Conservation (phyloP, 2,113 vertebrate genomes). For the Octodon degus region DNA sequence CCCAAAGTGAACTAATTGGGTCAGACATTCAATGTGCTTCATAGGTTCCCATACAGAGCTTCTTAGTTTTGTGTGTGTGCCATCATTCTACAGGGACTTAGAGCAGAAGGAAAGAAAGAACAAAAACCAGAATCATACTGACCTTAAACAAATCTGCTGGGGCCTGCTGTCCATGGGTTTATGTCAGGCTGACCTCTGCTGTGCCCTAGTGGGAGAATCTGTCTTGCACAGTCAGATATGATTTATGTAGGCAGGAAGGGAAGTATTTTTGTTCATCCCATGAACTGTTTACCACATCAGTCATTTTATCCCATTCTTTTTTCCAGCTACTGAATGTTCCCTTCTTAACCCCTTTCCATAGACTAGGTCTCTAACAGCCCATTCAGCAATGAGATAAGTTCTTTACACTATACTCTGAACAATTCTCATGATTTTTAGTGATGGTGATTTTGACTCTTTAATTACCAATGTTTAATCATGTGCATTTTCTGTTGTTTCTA, state of each 20-base stretch:
- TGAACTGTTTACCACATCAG: not conserved
- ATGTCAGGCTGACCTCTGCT: conserved; percentile 68
- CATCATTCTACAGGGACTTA: not conserved
- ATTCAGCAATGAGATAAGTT: not conserved
- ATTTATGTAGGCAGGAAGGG: conserved; percentile 40
- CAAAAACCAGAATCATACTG: conserved; percentile 13
- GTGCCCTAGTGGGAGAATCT: not conserved
- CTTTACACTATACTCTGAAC: not conserved
- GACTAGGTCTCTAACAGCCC: not conserved
- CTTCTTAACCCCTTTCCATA: not conserved
- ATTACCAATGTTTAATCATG: not conserved
- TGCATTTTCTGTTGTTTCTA: not conserved
- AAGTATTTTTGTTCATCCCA: not conserved
- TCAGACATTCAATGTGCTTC: not conserved
- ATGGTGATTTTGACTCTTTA: not conserved
- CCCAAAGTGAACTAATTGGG: not conserved
- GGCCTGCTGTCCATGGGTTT: not conserved
- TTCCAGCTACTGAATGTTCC: not conserved
- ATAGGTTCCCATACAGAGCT: not conserved
- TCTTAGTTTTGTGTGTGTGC: not conserved
- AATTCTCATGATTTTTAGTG: not conserved
- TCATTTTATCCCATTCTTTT: not conserved
- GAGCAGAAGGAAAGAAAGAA: not conserved
- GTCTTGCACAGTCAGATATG: not conserved
- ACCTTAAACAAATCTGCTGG: conserved; percentile 52